Evolutionary conservation across 2,113 vertebrate genomes (phyloP), one percentile per base, ranked within the genome.

Genomic region (Nycticebus coucang): DNA sequence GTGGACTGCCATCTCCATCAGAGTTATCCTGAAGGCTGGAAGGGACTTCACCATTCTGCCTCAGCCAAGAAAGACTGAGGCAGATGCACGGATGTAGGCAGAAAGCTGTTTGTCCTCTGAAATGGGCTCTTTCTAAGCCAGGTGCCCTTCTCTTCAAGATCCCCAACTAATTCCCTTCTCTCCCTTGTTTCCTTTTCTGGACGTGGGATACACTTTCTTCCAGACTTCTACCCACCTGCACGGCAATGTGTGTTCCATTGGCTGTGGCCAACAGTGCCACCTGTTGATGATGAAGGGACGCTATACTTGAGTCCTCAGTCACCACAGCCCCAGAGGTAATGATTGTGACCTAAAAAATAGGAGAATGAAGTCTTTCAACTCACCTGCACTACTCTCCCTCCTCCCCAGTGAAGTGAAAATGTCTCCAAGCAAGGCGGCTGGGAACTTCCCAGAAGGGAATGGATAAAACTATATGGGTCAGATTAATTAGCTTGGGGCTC

Each of bases 211-310:
- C 71, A 33, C 6, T 15, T 41, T 60, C 53, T 45, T 74, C 71
- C 28, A 50, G 10, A 87, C 55, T 12, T 45, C 45, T 17, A 89
- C 95, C 60, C 96, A 99, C 98, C 98, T 99, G 99, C 69, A 99
- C 98, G 0, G 98, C 97, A 8, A 99, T 98, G 94, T 98, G 98
- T 0, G 98, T 98, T 94, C 98, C 98, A 0, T 97, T 98, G 79
- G 98, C 87, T 3, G 98, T 98, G 50, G 98, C 98, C 97, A 99
- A 92, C 93, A 99, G 97, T 13, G 98, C 98, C 98, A 99, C 98
- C 98, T 99, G 98, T 94, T 98, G 98, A 64, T 98, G 98, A 4
- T 92, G 81, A 45, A 98, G 96, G 11, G 98, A 97, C 8, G 97
- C 3, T 1, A 98, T 11, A 13, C 95, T 93, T 0, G 98, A 85